Percentiles rank a stretch among this genome's conserved stretches.
phyloP scores from a whole-genome alignment of 2,797 vertebrate genomes.

The Melanitta fusca region DNA sequence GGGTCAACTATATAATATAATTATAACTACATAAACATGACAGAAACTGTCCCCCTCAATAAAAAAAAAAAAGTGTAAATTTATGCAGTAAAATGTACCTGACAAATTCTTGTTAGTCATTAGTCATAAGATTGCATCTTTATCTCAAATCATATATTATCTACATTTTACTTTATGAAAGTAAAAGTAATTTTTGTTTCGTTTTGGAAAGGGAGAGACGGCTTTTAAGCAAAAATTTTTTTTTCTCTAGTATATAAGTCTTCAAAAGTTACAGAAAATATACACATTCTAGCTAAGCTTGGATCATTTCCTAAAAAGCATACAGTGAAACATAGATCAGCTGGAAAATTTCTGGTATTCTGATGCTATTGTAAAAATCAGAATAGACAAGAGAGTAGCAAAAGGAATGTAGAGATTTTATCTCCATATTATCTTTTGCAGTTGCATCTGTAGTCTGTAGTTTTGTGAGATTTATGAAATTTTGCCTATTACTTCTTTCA shows the following conservation, averaged over 20 bases:
- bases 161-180: not conserved
- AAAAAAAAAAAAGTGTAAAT: not conserved
- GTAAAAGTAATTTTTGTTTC: not conserved
- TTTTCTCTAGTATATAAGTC: not conserved
- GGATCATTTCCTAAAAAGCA: not conserved
- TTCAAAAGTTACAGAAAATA: not conserved
- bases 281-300: not conserved
- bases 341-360: not conserved
- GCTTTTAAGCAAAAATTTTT: not conserved
- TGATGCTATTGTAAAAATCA: not conserved
- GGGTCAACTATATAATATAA: not conserved
- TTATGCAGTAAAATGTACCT: not conserved
- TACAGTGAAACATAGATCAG: not conserved
- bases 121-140: not conserved
- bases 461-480: not conserved
- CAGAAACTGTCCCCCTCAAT: not conserved
- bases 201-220: not conserved
- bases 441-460: not conserved
- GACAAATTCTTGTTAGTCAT: not conserved
- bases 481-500: not conserved
- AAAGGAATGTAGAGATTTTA: fast-evolving
- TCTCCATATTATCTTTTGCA: not conserved
- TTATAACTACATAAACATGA: not conserved
- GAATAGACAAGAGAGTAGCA: not conserved
- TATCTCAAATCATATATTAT: not conserved